phyloP scores from a whole-genome alignment of 2,113 vertebrate species.

The Seriola aureovittata region DNA sequence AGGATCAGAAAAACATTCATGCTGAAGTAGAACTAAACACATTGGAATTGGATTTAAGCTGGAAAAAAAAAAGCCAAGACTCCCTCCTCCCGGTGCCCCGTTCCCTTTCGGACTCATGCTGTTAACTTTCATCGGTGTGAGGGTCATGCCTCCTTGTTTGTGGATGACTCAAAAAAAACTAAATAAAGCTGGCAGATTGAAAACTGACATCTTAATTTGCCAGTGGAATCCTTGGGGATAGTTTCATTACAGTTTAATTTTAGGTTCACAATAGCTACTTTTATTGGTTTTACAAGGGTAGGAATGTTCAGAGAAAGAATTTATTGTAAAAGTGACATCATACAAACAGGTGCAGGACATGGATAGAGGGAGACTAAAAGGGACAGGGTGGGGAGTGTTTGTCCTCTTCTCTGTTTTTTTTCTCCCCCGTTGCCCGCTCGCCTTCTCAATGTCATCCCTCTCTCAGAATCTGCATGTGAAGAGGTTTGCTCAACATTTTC shows the following conservation, averaged over 20 bases:
- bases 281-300: not conserved
- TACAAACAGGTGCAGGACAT: not conserved
- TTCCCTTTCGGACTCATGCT: not conserved
- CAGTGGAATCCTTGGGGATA: not conserved
- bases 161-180: not conserved
- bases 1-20: not conserved
- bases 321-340: not conserved
- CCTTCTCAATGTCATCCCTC: not conserved
- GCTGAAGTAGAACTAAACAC: not conserved
- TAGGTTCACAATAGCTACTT: not conserved
- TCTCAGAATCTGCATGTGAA: slow-evolving; percentile 28
- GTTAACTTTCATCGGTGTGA: not conserved
- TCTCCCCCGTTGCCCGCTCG: not conserved
- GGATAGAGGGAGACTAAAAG: no score
- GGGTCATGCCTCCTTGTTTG: not conserved
- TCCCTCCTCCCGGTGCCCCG: not conserved
- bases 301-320: not conserved
- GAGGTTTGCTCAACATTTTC: slow-evolving; percentile 17
- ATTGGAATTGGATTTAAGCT: not conserved
- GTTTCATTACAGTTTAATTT: not conserved
- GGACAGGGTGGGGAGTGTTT: not conserved
- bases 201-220: not conserved
- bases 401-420: not conserved
- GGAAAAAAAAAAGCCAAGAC: not conserved
- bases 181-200: not conserved